Percentiles rank a stretch among this genome's conserved stretches.
These are phyloP conservation scores for Oceanites oceanicus DNA, from an alignment of 2,113 vertebrate species.

Conservation along the genomic window DNA sequence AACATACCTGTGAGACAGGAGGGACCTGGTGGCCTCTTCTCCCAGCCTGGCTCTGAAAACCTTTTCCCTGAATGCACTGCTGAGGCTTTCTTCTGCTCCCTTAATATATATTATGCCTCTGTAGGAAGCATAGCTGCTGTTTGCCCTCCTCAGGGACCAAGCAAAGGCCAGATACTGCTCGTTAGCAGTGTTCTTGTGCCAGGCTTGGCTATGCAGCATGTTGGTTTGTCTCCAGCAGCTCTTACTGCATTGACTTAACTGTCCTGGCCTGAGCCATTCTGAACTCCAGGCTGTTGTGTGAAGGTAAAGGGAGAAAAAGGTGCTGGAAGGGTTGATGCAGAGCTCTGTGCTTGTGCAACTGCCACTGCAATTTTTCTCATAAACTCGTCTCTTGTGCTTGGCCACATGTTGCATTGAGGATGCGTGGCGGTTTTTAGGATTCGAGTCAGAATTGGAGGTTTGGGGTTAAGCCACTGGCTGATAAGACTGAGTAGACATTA, in stretches of 20 bases:
- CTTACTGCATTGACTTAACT: not conserved
- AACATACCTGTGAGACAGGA: not conserved
- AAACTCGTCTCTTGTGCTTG: not conserved
- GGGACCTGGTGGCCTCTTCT: not conserved
- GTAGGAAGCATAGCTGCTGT: not conserved
- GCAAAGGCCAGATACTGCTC: not conserved
- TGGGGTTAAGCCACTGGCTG: not conserved
- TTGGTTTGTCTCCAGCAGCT: conserved; percentile 12
- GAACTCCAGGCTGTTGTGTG: not conserved
- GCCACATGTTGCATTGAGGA: rapidly evolving
- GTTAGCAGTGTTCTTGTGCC: not conserved
- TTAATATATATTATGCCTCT: not conserved
- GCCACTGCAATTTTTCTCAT: not conserved
- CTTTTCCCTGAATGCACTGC: not conserved
- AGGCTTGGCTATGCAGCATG: not conserved
- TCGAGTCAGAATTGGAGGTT: not conserved
- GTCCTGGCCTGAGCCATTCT: not conserved
- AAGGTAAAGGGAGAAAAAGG: not conserved
- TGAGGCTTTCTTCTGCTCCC: not conserved
- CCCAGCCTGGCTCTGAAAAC: not conserved
- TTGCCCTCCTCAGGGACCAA: not conserved
- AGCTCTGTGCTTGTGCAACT: not conserved
- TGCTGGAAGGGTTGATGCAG: not conserved
- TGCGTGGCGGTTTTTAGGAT: not conserved
- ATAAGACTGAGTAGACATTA: not conserved